Base-by-base conservation (phyloP, 2,888 invertebrate species). In the Abrostola tripartita region DNA sequence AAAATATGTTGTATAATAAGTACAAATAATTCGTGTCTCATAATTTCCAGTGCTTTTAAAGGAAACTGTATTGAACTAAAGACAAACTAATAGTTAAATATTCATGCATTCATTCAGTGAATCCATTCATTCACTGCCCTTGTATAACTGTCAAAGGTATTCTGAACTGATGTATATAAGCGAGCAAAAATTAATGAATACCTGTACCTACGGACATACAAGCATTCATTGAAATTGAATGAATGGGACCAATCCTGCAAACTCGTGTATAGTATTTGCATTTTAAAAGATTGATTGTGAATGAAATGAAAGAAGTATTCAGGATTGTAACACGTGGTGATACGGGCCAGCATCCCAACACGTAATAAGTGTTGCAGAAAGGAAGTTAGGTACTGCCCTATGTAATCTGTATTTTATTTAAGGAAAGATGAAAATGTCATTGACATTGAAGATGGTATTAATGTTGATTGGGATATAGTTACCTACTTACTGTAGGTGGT, bases 151-250 rank as follows among this genome's bases (percentile, higher is more conserved):
- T 2, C 24, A 24, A 24, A 24, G 24, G 24, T 24, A 24, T 24
- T 24, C 24, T 2, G 24, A 24, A 24, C 5, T 14, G 44, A 44
- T 24, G 24, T 24, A 24, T 24, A 2, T 12, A 44, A 14, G 14
- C 8, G 12, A 44, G 44, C 44, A 44, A 44, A 14, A 24, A 47
- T 47, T 47, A 47, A 24, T 24, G 44, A 47, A 47, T 47, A 47
- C 44, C 5, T 24, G 44, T 44, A 14, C 14, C 6, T 44, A 14
- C 8, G 0, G 9, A 47, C 24, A 24, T 24, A 24, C 44, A 14
- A 14, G 12, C 12, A 24, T 47, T 47, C 44, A 47, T 47, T 47
- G 44, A 47, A 24, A 9, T 47, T 47, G 44, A 47, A 47, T 12
- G 24, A 9, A 44, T 14, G 14, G n/a, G 24, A 12, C 44, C 44